A percentile compares a stretch with the other conserved stretches of the same genome.
phyloP scores from a whole-genome alignment of 2,888 invertebrate genomes.

The Melanchra persicariae region DNA sequence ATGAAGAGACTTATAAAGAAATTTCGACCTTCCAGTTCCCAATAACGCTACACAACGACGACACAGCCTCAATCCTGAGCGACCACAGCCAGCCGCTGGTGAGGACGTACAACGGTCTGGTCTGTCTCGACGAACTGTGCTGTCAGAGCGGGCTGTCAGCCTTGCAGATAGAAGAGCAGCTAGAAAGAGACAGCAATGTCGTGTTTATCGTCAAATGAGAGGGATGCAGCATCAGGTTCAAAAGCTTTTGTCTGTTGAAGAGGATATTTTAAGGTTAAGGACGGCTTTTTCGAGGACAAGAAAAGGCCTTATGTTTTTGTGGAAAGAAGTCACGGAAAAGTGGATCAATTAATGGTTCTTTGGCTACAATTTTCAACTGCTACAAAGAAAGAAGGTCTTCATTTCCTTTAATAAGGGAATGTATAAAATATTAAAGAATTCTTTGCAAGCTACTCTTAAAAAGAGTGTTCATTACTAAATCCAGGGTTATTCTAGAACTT shows the following conservation, averaged over 20 bases:
- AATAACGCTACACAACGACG: slow-evolving; percentile 86
- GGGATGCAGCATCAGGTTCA: neutral
- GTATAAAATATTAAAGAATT: neutral
- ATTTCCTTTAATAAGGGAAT: neutral
- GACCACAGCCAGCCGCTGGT: slow-evolving; percentile 84
- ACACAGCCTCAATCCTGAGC: slow-evolving; percentile 75
- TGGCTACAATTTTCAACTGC: neutral
- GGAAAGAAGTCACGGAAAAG: neutral
- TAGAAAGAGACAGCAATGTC: slow-evolving; percentile 94
- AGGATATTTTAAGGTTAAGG: neutral
- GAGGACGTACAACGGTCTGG: slow-evolving; percentile 86
- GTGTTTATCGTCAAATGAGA: slow-evolving; percentile 90
- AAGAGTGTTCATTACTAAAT: neutral
- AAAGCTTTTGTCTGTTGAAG: neutral
- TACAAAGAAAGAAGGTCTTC: neutral
- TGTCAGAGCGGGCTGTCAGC: slow-evolving; percentile 93
- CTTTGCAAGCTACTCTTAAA: neutral
- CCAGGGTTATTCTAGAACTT: neutral
- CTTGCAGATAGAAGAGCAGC: slow-evolving; percentile 93
- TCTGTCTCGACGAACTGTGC: slow-evolving; percentile 96
- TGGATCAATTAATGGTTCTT: neutral
- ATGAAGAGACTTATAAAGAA: neutral
- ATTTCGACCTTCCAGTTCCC: slow-evolving; percentile 84
- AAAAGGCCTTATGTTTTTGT: too few species aligned
- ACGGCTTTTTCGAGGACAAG: neutral